Evolutionary conservation across 2,113 vertebrate genomes (phyloP).

Genomic region (Pyxicephalus adspersus): DNA sequence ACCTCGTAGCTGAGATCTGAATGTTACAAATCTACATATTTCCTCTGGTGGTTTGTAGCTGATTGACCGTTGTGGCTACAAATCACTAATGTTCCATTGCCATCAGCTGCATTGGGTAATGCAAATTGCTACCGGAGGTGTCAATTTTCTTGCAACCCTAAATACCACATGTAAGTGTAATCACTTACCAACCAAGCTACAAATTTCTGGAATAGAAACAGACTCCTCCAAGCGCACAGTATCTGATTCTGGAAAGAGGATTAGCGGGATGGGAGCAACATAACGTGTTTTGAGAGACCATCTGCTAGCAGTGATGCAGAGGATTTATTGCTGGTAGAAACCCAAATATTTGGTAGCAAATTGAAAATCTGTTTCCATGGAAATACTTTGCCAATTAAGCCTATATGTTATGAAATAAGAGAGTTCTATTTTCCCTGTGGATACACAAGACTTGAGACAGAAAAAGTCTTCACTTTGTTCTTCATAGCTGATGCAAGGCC

Average conservation of each 20-base stretch:
- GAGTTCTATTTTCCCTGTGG: neutral
- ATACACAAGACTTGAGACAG: no score
- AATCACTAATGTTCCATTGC: no score
- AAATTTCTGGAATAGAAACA: no score
- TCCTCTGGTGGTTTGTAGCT: no score
- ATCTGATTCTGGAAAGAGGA: conserved; percentile 38
- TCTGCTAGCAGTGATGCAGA: conserved; percentile 35
- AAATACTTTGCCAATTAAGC: conserved; percentile 48
- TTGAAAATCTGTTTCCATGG: conserved; percentile 50
- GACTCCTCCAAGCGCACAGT: neutral
- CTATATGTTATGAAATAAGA: conserved; percentile 9
- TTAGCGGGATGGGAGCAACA: conserved; percentile 21
- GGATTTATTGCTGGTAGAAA: conserved; percentile 41
- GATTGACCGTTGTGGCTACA: no score
- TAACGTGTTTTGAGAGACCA: conserved; percentile 17
- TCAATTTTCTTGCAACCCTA: no score
- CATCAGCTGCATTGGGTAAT: no score
- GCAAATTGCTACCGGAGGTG: no score
- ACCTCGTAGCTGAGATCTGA: no score
- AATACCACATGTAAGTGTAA: no score
- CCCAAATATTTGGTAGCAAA: conserved; percentile 49
- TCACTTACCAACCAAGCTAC: no score
- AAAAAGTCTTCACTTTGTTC: neutral
- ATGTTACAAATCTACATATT: no score
- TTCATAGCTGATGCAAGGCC: neutral